phyloP scores from a whole-genome alignment of 1,140 invertebrate species.

The Nasonia vitripennis region DNA sequence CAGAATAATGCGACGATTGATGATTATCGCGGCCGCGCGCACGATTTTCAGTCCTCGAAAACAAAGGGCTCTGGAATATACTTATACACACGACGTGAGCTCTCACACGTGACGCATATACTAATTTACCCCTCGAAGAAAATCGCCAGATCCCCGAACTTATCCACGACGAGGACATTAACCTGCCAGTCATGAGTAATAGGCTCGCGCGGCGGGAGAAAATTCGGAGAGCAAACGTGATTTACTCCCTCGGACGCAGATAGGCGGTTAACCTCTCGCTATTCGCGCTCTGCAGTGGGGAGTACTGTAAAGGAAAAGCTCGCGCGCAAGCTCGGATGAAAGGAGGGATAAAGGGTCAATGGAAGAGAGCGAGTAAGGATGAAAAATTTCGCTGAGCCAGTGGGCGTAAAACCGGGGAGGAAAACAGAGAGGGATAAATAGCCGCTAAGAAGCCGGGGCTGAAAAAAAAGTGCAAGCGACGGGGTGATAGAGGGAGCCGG shows the following conservation, averaged over 20 bases:
- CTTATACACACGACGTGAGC: no score
- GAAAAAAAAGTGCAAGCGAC: not conserved
- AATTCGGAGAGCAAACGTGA: not conserved
- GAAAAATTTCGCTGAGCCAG: conserved; percentile 24
- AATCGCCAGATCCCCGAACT: no score
- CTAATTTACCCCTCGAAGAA: not conserved
- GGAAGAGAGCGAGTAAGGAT: not conserved
- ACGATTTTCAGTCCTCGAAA: no score
- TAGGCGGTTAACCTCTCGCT: not conserved
- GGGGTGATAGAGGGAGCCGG: no score
- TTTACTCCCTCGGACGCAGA: not conserved
- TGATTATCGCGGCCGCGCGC: no score
- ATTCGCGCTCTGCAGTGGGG: not conserved
- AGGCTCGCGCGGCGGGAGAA: not conserved
- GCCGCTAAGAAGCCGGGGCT: not conserved
- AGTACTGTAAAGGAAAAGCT: not conserved
- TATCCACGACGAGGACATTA: not conserved
- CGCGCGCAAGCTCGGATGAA: not conserved
- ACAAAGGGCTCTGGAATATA: no score
- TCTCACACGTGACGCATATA: not conserved
- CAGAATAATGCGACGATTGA: no score
- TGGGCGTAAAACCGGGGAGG: not conserved
- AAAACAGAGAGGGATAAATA: not conserved
- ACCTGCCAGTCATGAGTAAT: not conserved
- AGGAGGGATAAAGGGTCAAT: conserved; percentile 3